phyloP scores from a whole-genome alignment of 2,888 invertebrate species.

The Stenurella melanura region DNA sequence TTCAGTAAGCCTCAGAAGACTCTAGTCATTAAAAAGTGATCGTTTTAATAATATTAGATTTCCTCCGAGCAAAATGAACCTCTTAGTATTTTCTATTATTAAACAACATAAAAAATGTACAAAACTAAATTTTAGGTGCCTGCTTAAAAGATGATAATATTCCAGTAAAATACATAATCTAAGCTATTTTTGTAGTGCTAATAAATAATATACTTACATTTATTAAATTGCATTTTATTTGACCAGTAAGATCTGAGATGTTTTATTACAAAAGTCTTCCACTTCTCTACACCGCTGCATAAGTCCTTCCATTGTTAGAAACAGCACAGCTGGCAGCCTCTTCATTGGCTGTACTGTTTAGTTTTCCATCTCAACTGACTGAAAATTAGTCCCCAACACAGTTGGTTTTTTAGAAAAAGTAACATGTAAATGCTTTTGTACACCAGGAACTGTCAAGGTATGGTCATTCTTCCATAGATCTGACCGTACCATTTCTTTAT shows the following conservation, averaged over 20 bases:
- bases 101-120: neutral
- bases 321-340: no score
- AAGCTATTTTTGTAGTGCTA: constrained; percentile 31
- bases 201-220: constrained; percentile 23
- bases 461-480: no score
- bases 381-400: no score
- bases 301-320: no score
- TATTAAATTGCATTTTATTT: constrained; percentile 20
- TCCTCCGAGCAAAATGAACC: neutral
- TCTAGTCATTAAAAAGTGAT: neutral
- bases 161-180: constrained; percentile 18
- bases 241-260: neutral
- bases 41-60: neutral
- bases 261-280: no score
- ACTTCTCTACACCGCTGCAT: no score
- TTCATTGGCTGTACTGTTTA: no score
- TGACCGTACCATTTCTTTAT: no score
- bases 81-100: neutral
- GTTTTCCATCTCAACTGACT: no score
- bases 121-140: constrained; percentile 31
- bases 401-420: no score
- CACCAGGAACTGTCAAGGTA: no score
- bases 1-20: neutral
- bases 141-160: constrained; percentile 23
- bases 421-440: no score